Percentiles rank a stretch among this genome's conserved stretches.
phyloP scores from a whole-genome alignment of 2,797 vertebrate genomes.

The Eulemur albifrons region DNA sequence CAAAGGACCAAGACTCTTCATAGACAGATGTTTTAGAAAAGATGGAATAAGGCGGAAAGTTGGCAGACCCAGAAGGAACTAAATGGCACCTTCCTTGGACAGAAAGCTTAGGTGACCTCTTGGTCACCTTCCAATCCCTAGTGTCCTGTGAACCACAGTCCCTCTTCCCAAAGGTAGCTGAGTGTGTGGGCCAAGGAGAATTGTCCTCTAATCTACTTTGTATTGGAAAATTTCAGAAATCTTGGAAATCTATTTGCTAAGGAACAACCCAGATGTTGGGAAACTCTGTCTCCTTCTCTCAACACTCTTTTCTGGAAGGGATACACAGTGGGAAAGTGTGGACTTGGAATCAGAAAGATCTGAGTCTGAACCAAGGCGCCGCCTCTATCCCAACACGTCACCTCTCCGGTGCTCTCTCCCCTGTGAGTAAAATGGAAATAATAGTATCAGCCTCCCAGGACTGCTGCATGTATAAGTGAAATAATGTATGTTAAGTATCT shows the following conservation, averaged over 20 bases:
- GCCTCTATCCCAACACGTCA: neutral
- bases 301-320: neutral
- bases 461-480: no score
- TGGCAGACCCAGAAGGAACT: neutral
- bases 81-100: neutral
- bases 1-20: neutral
- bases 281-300: neutral
- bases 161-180: neutral
- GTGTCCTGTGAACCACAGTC: neutral
- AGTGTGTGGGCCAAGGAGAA: neutral
- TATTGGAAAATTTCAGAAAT: neutral
- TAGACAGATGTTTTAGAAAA: neutral
- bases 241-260: neutral
- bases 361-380: neutral
- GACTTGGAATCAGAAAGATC: neutral
- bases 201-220: neutral
- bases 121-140: neutral
- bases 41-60: neutral
- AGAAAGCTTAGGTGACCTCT: neutral
- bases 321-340: neutral
- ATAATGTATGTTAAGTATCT: no score
- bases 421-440: neutral
- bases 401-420: neutral
- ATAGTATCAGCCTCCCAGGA: neutral
- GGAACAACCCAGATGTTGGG: neutral